Evolutionary conservation across 2,797 vertebrate species (phyloP), one percentile per base, ranked within the genome.

Genomic region (Phoeniculus purpureus): DNA sequence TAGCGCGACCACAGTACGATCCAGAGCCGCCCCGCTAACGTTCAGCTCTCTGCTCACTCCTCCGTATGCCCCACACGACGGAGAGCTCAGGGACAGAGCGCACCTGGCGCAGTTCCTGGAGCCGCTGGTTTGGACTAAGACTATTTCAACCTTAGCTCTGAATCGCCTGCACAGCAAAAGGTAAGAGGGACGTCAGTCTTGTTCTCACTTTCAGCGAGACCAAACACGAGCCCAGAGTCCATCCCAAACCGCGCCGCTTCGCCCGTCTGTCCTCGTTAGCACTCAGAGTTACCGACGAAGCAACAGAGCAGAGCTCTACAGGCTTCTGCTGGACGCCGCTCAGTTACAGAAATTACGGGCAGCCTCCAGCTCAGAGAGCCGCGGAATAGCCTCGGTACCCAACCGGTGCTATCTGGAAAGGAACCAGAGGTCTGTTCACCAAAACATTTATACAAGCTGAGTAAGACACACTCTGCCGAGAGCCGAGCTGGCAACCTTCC

Each of bases 361-460:
- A 78, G 62, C 37, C 67, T 94, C 89, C 80, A 79, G 40, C 79
- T 67, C 56, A 78, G 71, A 92, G 68, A 84, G 45, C 51, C 9
- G 0, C 31, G 71, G 88, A 88, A 45, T 48, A 80, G 50, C 61
- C 43, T 54, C 71, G 81, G 79, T 91, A 87, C 48, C 78, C 70
- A 80, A 93, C 88, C 87, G 86, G 72, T 60, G 93, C 89, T 62
- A 37, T 55, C 83, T 96, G 80, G 83, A 92, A 94, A 96, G 94
- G 87, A 97, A 95, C 96, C 87, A 96, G 96, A 97, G 94, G 91
- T 94, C 82, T 90, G 80, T 94, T 97, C 95, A 96, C 91, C 94
- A 95, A 91, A 97, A 96, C 94, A 96, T 96, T 96, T 97, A 85
- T 97, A 95, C 95, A 93, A 93, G 73, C 94, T 91, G 93, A 94